Conservation (phyloP, 2,797 vertebrate genomes). For the Girardinus metallicus region DNA sequence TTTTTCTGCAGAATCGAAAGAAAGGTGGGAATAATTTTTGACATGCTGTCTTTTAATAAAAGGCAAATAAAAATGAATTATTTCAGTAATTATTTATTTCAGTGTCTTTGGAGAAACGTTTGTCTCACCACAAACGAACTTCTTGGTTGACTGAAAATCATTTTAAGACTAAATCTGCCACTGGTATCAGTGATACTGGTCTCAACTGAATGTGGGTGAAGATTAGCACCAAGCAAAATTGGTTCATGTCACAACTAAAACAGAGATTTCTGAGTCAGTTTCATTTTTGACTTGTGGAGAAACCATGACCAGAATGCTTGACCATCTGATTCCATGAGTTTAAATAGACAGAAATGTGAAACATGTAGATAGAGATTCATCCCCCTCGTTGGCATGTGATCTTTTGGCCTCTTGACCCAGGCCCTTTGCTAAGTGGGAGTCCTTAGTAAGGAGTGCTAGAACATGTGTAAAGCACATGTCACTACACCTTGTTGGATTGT, state of each 20-base stretch:
- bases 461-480: neutral
- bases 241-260: neutral
- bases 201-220: neutral
- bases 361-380: neutral
- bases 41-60: neutral
- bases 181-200: neutral
- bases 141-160: neutral
- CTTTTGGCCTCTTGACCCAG: neutral
- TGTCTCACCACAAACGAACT: neutral
- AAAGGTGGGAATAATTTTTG: neutral
- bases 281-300: neutral
- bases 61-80: neutral
- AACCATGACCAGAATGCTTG: neutral
- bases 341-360: slow-evolving; percentile 2
- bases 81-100: neutral
- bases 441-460: neutral
- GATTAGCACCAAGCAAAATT: neutral
- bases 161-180: neutral
- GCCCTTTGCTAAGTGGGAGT: neutral
- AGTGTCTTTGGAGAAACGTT: neutral
- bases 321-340: neutral
- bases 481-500: neutral
- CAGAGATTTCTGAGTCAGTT: neutral
- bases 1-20: neutral
- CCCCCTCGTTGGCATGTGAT: neutral